Percentiles rank a stretch among this genome's conserved stretches.
These are phyloP conservation scores for Lamellibrachia satsuma DNA, from an alignment of 2,888 invertebrate species.

Conservation along the genomic window DNA sequence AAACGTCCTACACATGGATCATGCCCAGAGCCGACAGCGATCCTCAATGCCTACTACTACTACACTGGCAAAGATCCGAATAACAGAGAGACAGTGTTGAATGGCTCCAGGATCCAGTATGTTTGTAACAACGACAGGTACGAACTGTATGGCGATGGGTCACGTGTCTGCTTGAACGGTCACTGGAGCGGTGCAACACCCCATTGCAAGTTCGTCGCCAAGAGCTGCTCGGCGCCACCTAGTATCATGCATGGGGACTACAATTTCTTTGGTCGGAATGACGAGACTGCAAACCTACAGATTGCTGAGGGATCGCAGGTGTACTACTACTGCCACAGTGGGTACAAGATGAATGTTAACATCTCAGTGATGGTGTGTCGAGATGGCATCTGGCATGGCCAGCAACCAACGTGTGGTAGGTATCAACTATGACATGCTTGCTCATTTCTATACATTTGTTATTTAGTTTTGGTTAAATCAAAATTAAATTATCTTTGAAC, in stretches of 20 bases:
- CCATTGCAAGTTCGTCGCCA: neutral
- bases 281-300: neutral
- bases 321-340: conserved; percentile 35
- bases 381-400: conserved; percentile 35
- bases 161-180: neutral
- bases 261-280: conserved; percentile 21
- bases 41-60: neutral
- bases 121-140: neutral
- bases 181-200: neutral
- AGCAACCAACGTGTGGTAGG: conserved; percentile 33
- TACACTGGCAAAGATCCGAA: neutral
- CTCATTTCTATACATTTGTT: no score
- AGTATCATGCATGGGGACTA: conserved; percentile 29
- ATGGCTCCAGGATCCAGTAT: neutral
- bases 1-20: neutral
- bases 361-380: conserved; percentile 29
- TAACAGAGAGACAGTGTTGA: neutral
- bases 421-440: neutral
- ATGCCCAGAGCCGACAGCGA: neutral
- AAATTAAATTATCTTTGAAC: no score
- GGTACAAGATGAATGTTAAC: conserved; percentile 32
- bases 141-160: neutral
- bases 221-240: conserved; percentile 27
- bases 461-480: no score
- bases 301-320: conserved; percentile 32